Evolutionary conservation across 2,888 invertebrate species (phyloP).

Genomic region (Arge pagana): DNA sequence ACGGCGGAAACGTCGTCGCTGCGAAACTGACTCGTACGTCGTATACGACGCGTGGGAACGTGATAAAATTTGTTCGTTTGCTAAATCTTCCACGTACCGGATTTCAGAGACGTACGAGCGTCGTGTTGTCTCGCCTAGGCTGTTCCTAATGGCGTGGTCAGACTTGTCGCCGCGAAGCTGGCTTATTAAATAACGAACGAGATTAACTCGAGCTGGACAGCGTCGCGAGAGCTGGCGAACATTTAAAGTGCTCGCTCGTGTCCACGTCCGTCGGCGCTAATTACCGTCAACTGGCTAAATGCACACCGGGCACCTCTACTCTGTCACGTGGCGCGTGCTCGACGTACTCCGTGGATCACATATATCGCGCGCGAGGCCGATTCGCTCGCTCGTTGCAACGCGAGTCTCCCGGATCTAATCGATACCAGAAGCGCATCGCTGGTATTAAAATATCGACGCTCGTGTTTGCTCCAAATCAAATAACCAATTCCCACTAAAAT

Average conservation of each 20-base stretch:
- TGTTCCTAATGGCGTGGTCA: conserved; percentile 25
- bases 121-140: too few relatives aligned
- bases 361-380: not conserved
- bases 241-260: conserved; percentile 53
- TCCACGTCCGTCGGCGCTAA: conserved; percentile 51
- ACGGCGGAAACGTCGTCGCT: too few relatives aligned
- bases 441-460: conserved; percentile 9
- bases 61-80: not conserved
- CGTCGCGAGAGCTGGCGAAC: conserved; percentile 42
- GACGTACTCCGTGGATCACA: not conserved
- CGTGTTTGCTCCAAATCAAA: conserved; percentile 10
- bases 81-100: not conserved
- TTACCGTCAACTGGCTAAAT: conserved; percentile 41
- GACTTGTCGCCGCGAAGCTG: conserved; percentile 13
- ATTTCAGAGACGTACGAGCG: not conserved
- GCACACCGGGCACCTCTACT: conserved; percentile 23
- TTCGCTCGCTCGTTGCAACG: not conserved
- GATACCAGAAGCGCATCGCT: conserved; percentile 14
- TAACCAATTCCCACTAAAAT: too few relatives aligned
- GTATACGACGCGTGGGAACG: not conserved
- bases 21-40: too few relatives aligned
- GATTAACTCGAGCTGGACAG: conserved; percentile 33
- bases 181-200: conserved; percentile 48
- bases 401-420: conserved; percentile 5
- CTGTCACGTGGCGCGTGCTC: conserved; percentile 4